phyloP scores from a whole-genome alignment of 2,797 vertebrate genomes.

The Sarcophilus harrisii region DNA sequence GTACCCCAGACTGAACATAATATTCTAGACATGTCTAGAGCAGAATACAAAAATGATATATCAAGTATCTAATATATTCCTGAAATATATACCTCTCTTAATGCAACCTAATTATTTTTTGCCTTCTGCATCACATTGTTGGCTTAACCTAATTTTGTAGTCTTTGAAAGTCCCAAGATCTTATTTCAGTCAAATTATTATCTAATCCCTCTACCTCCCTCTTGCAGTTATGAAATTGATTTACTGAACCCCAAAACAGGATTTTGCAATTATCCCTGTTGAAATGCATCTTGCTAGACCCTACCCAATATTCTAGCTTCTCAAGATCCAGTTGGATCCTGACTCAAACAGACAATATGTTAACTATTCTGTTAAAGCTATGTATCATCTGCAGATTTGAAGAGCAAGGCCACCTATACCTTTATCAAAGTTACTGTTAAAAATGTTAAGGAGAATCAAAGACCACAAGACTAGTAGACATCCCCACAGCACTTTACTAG shows the following conservation, averaged over 20 bases:
- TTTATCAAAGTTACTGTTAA: neutral
- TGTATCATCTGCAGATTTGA: neutral
- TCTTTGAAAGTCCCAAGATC: neutral
- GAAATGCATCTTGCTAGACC: neutral
- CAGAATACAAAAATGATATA: neutral
- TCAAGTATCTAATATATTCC: neutral
- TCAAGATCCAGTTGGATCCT: neutral
- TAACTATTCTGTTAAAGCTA: neutral
- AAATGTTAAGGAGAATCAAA: neutral
- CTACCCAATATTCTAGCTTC: neutral
- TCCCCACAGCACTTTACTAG: neutral
- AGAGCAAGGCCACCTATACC: neutral
- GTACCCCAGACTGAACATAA: neutral
- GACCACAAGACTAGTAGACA: neutral
- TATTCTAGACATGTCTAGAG: neutral
- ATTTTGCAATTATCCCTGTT: neutral
- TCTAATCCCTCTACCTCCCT: neutral
- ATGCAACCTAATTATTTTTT: neutral
- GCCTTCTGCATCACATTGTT: neutral
- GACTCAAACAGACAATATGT: neutral
- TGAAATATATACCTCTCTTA: neutral
- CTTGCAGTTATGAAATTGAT: neutral
- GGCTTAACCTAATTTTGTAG: neutral
- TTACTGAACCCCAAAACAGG: neutral
- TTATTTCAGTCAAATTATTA: neutral